A percentile compares a stretch with the other conserved stretches of the same genome.
phyloP scores from a whole-genome alignment of 2,113 vertebrate species.

The Pelecanus crispus region DNA sequence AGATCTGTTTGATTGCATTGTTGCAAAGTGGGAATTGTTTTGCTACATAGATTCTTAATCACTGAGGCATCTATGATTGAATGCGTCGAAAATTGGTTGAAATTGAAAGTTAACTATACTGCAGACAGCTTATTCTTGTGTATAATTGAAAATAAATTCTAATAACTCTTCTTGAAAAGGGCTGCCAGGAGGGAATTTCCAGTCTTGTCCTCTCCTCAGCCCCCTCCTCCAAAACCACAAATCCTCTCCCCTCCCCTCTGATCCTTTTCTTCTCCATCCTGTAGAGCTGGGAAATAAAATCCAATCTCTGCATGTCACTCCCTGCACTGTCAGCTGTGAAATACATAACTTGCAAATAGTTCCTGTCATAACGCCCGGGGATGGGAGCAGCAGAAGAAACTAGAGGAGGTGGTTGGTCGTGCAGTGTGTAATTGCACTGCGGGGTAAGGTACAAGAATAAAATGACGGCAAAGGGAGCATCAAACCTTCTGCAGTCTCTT shows the following conservation, averaged over 20 bases:
- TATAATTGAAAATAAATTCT: conserved; percentile 88
- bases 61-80: conserved; percentile 82
- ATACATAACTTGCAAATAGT: neutral
- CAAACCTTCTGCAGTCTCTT: neutral
- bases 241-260: neutral
- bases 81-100: conserved; percentile 80
- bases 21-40: conserved; percentile 84
- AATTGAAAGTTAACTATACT: conserved; percentile 83
- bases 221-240: neutral
- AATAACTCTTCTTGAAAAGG: conserved; percentile 78
- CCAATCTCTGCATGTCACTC: neutral
- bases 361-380: neutral
- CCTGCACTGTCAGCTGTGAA: neutral
- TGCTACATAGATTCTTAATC: conserved; percentile 85
- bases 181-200: conserved; percentile 71
- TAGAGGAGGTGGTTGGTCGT: neutral
- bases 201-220: conserved; percentile 20
- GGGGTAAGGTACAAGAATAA: neutral
- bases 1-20: conserved; percentile 83
- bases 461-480: neutral
- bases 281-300: conserved; percentile 20
- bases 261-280: conserved; percentile 7
- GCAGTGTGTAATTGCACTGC: accelerated
- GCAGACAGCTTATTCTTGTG: conserved; percentile 81
- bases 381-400: neutral